These are phyloP conservation scores for Xanthorhoe designata DNA, from an alignment of 2,888 invertebrate genomes.

Conservation along the genomic window DNA sequence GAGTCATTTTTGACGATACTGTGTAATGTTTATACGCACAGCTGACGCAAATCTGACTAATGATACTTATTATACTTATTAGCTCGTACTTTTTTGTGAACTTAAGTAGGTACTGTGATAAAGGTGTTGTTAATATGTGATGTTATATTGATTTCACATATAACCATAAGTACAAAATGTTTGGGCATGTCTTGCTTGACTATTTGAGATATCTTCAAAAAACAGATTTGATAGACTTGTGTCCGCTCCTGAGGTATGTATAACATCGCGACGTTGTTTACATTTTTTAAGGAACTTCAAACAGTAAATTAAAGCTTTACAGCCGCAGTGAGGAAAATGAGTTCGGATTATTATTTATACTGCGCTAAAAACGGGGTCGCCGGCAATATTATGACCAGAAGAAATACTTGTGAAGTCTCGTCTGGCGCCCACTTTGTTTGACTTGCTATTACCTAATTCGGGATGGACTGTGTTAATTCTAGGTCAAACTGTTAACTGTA, in stretches of 20 bases:
- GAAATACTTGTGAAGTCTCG: slow-evolving; percentile 23
- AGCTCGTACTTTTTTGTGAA: background rate
- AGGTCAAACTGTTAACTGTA: no score
- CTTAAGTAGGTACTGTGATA: background rate
- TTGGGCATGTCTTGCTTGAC: no score
- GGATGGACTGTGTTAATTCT: no score
- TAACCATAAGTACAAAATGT: no score
- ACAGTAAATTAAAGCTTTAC: background rate
- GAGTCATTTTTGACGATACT: slow-evolving; percentile 18
- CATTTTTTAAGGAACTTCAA: background rate
- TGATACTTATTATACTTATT: background rate
- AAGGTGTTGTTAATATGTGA: background rate
- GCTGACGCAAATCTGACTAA: slow-evolving; percentile 4
- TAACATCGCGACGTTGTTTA: no score
- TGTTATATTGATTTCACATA: background rate
- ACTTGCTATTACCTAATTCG: slow-evolving; percentile 22
- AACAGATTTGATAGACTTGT: no score
- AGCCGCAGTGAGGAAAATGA: background rate
- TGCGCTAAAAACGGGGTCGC: slow-evolving; percentile 12
- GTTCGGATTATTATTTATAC: background rate
- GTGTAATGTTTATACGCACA: slow-evolving; percentile 16
- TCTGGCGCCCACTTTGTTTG: slow-evolving; percentile 21
- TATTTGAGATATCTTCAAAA: no score
- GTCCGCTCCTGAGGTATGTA: no score
- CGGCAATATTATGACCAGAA: slow-evolving; percentile 14